Evolutionary conservation across 2,888 invertebrate species (phyloP).

Genomic region (Gandaritis pyraliata): DNA sequence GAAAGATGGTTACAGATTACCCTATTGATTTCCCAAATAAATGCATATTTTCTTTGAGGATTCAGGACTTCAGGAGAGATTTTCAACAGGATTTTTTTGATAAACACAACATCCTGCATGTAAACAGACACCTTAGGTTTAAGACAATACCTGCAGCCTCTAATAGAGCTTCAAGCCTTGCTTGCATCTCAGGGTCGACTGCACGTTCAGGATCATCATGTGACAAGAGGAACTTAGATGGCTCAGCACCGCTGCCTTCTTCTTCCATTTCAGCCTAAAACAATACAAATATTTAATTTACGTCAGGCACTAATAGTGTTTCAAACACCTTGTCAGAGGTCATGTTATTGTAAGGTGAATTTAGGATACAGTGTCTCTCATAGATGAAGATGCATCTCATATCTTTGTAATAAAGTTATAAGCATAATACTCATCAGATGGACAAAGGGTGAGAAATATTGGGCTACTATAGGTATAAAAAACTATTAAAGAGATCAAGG

Average conservation of each 20-base stretch:
- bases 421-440: background rate
- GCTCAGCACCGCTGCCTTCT: constrained; percentile 75
- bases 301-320: background rate
- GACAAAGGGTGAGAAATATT: background rate
- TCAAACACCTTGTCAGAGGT: background rate
- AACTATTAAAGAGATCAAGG: background rate
- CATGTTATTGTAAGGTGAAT: background rate
- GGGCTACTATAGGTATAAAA: background rate
- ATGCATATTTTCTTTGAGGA: no score
- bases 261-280: constrained; percentile 81
- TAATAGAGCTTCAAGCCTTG: constrained; percentile 94
- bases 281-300: constrained; percentile 13
- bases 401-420: no score
- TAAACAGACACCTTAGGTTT: background rate
- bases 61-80: no score
- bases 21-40: no score
- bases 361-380: background rate
- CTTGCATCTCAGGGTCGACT: constrained; percentile 94
- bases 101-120: no score
- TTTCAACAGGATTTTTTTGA: no score
- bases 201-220: constrained; percentile 86
- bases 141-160: constrained; percentile 91
- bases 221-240: constrained; percentile 80
- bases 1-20: no score
- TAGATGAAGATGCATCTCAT: background rate